Evolutionary conservation across 2,888 invertebrate species (phyloP).

Genomic region (Monochamus alternatus): DNA sequence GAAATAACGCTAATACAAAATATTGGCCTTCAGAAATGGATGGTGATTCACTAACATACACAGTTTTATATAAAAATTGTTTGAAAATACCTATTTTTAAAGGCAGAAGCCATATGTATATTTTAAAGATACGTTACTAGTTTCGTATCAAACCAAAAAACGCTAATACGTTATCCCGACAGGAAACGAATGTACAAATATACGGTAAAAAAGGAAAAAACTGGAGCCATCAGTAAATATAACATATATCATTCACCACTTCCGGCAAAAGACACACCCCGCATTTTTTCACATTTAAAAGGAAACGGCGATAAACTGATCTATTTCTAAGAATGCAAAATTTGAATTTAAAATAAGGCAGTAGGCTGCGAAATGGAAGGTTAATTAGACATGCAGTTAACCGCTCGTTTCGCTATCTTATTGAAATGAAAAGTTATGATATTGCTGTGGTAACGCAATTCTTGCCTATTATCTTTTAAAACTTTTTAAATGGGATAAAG

Average conservation of each 20-base stretch:
- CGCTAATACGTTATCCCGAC: too few relatives aligned
- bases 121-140: too few relatives aligned
- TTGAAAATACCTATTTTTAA: background rate
- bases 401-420: background rate
- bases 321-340: background rate
- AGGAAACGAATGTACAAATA: too few relatives aligned
- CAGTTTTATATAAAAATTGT: background rate
- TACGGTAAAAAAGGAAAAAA: too few relatives aligned
- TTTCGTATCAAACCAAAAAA: too few relatives aligned
- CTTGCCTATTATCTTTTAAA: too few relatives aligned
- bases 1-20: constrained; percentile 13
- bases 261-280: too few relatives aligned
- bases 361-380: background rate
- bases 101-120: background rate
- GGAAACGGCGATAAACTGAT: background rate
- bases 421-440: too few relatives aligned
- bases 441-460: too few relatives aligned
- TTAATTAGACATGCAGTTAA: background rate
- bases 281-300: background rate
- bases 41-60: constrained; percentile 2
- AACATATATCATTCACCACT: too few relatives aligned
- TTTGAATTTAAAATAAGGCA: background rate
- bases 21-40: background rate
- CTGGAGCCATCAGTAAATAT: too few relatives aligned
- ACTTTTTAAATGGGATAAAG: too few relatives aligned